Evolutionary conservation across 2,888 invertebrate species (phyloP), one percentile per base, ranked within the genome.

Genomic region (Watsonalla cultraria): DNA sequence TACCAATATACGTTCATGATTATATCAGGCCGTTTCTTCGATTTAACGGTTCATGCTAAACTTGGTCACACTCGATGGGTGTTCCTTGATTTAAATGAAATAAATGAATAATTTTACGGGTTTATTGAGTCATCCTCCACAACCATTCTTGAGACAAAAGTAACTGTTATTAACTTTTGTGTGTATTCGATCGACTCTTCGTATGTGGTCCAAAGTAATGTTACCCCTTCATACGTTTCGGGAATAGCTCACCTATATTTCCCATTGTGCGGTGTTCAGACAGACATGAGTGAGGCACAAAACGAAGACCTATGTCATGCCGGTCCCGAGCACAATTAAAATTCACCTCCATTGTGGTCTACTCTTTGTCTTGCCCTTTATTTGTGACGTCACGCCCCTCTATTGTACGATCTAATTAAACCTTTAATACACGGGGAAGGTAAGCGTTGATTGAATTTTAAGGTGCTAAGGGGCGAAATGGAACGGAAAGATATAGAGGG

Each of bases 321-420:
- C 53, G 56, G 55, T 42, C 70, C 54, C 55, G 50, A 54, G 51
- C 54, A 64, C 74, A 74, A 80, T 83, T 82, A 78, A 82, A 79
- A 76, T 76, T 72, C 71, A 64, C 66, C 66, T 64, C 72, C 64
- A 73, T 76, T 76, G 73, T 75, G 68, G 72, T 70, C 64, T 72
- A 65, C 61, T 72, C 73, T 74, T 80, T 81, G 80, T 82, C 72
- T 72, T 49, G 49, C 39, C 65, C 66, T 61, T 64, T 66, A 66
- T 68, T 66, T 67, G 70, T 72, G 74, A 74, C 70, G 72, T 72
- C 70, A 72, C 60, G 63, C 57, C 60, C 64, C 68, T 68, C 80
- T 73, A 77, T 76, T 78, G 76, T 76, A 67, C 63, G 66, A 70
- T 67, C 74, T 82, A 82, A 85, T 84, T 83, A 84, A 84, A 78